These are phyloP conservation scores for Anodontia alba DNA, from an alignment of 2,888 invertebrate species.

Conservation along the genomic window DNA sequence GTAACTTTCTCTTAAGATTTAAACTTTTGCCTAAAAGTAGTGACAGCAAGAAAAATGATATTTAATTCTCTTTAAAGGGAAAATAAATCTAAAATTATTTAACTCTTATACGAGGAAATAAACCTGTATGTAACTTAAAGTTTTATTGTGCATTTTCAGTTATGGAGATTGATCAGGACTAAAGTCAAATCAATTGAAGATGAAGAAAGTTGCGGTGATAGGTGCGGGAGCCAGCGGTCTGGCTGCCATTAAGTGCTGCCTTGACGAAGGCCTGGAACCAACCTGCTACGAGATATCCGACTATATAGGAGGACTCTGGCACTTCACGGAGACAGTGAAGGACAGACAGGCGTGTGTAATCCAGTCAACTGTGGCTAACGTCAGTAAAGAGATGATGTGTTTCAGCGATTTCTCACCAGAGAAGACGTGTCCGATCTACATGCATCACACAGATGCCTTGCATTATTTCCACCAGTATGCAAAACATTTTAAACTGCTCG, in stretches of 20 bases:
- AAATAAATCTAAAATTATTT: too few relatives aligned
- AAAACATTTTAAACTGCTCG: constrained; percentile 74
- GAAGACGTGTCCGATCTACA: constrained; percentile 80
- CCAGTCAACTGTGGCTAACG: constrained; percentile 80
- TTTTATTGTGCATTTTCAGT: too few relatives aligned
- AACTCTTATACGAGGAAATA: too few relatives aligned
- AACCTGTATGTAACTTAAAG: too few relatives aligned
- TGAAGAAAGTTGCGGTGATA: background rate
- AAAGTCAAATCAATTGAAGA: too few relatives aligned
- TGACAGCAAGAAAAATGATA: too few relatives aligned
- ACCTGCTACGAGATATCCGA: background rate
- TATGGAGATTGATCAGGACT: too few relatives aligned
- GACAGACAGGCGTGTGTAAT: constrained; percentile 63
- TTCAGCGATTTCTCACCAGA: constrained; percentile 84
- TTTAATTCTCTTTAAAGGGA: too few relatives aligned
- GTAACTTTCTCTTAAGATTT: too few relatives aligned
- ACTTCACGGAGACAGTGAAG: background rate
- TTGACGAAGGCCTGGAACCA: background rate
- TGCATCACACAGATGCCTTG: constrained; percentile 80
- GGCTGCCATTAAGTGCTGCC: constrained; percentile 9
- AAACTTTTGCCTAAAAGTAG: too few relatives aligned
- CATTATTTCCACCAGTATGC: constrained; percentile 82
- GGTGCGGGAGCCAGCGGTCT: constrained; percentile 9
- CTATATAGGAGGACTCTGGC: constrained; percentile 4
- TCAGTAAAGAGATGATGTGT: constrained; percentile 81